Evolutionary conservation across 2,113 vertebrate species (phyloP), one percentile per base, ranked within the genome.

Genomic region (Leuciscus idus): DNA sequence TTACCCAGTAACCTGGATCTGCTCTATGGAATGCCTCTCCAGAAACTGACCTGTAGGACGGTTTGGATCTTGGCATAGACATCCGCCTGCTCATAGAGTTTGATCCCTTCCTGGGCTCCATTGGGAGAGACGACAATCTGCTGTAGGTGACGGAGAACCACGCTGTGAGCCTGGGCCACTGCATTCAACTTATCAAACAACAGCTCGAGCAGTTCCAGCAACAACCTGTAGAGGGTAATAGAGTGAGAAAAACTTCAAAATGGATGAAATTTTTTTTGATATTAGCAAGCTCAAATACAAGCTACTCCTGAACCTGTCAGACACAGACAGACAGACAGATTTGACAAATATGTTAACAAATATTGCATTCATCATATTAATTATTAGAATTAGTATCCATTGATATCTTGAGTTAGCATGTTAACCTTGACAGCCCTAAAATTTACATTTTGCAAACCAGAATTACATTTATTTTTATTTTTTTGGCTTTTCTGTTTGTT

Each of bases 1-100:
- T 59, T 10, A 28, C 26, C 33, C 59, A 28, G 46, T 43, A 19
- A 79, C 19, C 33, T 68, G 43, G 26, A 82, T 23, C 46, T 23
- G 4, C 61, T 83, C 19, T 57, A 26, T 9, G 26, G 33, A 59
- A 73, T 43, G 30, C 6, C 8, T 28, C 6, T 21, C 15, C 39
- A 30, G n/a, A 61, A 8, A 33, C 95, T 91, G 92, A 99, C 98
- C 97, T 99, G 98, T 85, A 99, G 93, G 80, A 99, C 98, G 0
- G 96, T 95, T 90, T 99, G 98, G 91, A 99, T 99, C 94, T 99
- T 99, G 91, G 98, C 97, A 90, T 97, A 99, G 83, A 99, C 98
- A 0, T 99, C 98, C 0, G 98, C 98, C 95, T 98, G 99, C 90
- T 99, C 98, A 0, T 99, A 99, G 26, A 99, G 94, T 75, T 99